Conservation (phyloP, 23 tunicate genomes). For the Botrylloides violaceus region DNA sequence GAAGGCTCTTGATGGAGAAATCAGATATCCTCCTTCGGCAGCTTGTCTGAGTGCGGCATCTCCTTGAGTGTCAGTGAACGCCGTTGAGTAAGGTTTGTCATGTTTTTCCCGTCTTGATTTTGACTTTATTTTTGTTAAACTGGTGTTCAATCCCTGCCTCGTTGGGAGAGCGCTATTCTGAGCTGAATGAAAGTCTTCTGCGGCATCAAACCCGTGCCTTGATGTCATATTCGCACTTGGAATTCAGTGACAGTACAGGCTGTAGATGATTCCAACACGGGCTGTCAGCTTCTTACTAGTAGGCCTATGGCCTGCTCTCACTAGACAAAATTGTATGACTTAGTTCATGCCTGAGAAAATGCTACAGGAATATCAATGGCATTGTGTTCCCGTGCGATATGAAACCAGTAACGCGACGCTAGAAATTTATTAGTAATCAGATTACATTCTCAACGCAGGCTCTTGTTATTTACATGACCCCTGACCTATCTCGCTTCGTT, state of each 20-base stretch:
- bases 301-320: no score
- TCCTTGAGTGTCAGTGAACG: constrained; percentile 40
- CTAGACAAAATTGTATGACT: no score
- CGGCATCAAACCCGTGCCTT: no score
- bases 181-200: no score
- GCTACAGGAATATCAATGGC: neutral
- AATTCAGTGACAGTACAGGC: no score
- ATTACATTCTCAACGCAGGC: neutral
- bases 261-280: no score
- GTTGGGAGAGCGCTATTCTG: constrained; percentile 12
- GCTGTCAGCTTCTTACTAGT: no score
- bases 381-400: neutral
- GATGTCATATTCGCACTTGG: no score
- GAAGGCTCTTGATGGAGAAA: constrained; percentile 70
- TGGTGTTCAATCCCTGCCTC: neutral
- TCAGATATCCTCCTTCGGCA: constrained; percentile 66
- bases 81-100: neutral
- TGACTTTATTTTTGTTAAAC: neutral
- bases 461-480: neutral
- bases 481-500: neutral
- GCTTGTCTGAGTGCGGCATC: constrained; percentile 85
- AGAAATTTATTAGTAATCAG: neutral
- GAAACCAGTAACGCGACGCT: neutral
- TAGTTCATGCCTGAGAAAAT: neutral
- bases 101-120: neutral